These are phyloP conservation scores for Drosophila subsilvestris DNA, from an alignment of 2,888 invertebrate species.

Conservation along the genomic window DNA sequence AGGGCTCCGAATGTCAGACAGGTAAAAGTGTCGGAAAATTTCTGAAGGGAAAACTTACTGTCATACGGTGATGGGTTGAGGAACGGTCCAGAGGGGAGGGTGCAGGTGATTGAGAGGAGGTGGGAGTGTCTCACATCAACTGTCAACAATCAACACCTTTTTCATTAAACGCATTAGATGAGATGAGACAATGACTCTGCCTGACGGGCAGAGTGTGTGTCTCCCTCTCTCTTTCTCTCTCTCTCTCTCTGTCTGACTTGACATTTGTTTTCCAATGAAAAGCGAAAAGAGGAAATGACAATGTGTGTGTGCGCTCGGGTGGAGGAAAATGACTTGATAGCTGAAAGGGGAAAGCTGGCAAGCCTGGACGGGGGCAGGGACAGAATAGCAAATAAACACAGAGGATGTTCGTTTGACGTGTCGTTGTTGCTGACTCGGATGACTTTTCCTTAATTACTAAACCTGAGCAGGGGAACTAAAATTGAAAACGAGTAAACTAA, in stretches of 20 bases:
- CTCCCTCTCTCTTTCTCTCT: not conserved
- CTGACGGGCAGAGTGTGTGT: not conserved
- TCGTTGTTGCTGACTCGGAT: slow-evolving; percentile 74
- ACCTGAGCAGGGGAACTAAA: slow-evolving; percentile 48
- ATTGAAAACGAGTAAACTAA: not conserved
- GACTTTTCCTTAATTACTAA: slow-evolving; percentile 79
- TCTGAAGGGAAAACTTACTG: slow-evolving; percentile 42
- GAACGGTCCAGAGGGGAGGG: slow-evolving; percentile 1
- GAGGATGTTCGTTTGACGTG: slow-evolving; percentile 55
- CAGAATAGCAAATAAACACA: slow-evolving; percentile 52
- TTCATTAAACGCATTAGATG: slow-evolving; percentile 77
- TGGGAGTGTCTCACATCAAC: slow-evolving; percentile 43
- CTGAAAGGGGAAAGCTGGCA: slow-evolving; percentile 20
- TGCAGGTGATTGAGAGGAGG: slow-evolving; percentile 17
- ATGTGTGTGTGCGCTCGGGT: slow-evolving; percentile 27
- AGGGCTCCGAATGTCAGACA: slow-evolving; percentile 36
- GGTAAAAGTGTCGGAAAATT: slow-evolving; percentile 53
- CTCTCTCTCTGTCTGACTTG: slow-evolving; percentile 49
- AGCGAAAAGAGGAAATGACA: slow-evolving; percentile 74
- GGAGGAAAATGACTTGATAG: slow-evolving; percentile 15
- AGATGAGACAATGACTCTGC: slow-evolving; percentile 51
- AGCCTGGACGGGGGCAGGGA: not conserved
- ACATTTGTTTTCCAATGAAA: slow-evolving; percentile 75
- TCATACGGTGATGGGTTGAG: slow-evolving; percentile 14
- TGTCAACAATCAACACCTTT: slow-evolving; percentile 80